Percentiles rank a stretch among this genome's conserved stretches.
Conservation (phyloP, 2,888 invertebrate species). For the Oeneis ivallda region DNA sequence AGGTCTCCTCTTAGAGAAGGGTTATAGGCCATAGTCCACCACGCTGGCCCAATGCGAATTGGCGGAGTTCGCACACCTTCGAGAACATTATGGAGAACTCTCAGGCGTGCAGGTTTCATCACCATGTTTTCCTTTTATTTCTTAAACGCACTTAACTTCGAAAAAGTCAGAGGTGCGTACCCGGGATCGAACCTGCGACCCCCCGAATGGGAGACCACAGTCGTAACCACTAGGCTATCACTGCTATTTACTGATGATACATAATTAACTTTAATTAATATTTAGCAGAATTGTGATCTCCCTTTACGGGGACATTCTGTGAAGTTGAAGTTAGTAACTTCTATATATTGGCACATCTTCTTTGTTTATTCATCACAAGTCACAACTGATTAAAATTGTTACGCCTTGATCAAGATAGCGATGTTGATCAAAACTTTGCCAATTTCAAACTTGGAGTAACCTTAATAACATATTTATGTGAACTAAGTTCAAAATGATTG, state of each 20-base stretch:
- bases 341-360: neutral
- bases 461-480: constrained; percentile 9
- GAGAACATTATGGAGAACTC: too few relatives aligned
- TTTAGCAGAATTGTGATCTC: neutral
- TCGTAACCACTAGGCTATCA: too few relatives aligned
- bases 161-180: too few relatives aligned
- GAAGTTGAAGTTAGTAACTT: neutral
- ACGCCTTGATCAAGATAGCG: constrained; percentile 10
- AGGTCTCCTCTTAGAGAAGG: too few relatives aligned
- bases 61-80: too few relatives aligned
- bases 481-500: constrained; percentile 9
- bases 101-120: too few relatives aligned
- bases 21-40: too few relatives aligned
- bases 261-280: neutral
- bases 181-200: too few relatives aligned
- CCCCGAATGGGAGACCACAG: too few relatives aligned
- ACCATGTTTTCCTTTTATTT: too few relatives aligned
- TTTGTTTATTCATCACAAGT: constrained; percentile 8
- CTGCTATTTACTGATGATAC: neutral
- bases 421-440: constrained; percentile 16
- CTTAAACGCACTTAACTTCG: too few relatives aligned
- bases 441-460: constrained; percentile 10
- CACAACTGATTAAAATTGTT: constrained; percentile 12
- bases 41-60: too few relatives aligned
- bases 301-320: neutral